A percentile compares a stretch with the other conserved stretches of the same genome.
Conservation (phyloP, 2,888 invertebrate species). For the Platycnemis pennipes region DNA sequence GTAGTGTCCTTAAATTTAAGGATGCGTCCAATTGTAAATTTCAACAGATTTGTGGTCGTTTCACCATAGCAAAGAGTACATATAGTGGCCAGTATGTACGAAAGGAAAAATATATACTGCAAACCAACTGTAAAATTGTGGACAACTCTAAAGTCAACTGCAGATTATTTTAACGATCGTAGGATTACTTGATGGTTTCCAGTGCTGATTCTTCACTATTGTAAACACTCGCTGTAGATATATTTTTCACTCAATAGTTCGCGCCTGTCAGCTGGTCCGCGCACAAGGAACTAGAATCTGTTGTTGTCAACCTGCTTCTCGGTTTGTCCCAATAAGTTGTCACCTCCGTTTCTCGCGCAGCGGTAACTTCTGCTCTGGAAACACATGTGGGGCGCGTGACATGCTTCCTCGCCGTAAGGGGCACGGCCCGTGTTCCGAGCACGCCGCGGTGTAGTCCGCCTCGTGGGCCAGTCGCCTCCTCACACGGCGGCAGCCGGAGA, state of each 20-base stretch:
- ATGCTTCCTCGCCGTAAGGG: neutral
- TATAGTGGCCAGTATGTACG: no score
- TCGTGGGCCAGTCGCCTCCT: neutral
- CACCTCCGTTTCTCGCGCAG: neutral
- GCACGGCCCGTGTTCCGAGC: neutral
- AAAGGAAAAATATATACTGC: no score
- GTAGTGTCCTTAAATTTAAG: no score
- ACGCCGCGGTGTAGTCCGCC: neutral
- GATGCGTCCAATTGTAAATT: no score
- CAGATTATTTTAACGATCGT: no score
- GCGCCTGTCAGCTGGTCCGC: neutral
- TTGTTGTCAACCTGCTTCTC: neutral
- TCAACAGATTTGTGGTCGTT: no score
- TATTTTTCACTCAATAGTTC: neutral
- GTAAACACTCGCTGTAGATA: no score
- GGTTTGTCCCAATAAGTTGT: neutral
- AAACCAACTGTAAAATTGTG: no score
- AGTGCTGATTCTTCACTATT: no score
- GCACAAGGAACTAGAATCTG: neutral
- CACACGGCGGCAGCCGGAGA: neutral
- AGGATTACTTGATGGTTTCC: no score
- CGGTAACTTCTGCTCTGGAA: neutral
- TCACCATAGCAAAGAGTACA: no score
- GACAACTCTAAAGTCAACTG: no score
- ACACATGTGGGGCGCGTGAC: neutral